These are phyloP conservation scores for Alsophila aescularia DNA, from an alignment of 2,888 invertebrate species.

Conservation along the genomic window DNA sequence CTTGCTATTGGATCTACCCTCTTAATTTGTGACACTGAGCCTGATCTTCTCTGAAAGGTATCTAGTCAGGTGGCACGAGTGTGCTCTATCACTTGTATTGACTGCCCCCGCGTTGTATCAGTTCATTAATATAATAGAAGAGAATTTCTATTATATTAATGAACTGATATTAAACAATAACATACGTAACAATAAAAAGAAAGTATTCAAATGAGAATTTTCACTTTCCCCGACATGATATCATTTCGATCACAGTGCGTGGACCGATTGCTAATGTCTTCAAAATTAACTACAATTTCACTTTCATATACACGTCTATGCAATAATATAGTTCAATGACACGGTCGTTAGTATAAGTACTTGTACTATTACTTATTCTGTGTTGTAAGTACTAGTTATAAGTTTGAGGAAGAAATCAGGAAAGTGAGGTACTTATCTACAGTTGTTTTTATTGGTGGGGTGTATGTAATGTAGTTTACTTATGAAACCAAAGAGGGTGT, in stretches of 20 bases:
- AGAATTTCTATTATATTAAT: too few species aligned
- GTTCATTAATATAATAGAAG: too few species aligned
- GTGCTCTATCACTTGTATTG: too few species aligned
- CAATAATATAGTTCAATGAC: slow-evolving; percentile 19
- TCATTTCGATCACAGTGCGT: slow-evolving; percentile 41
- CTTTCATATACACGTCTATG: slow-evolving; percentile 38
- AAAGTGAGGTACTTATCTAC: not conserved
- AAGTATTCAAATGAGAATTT: slow-evolving; percentile 40
- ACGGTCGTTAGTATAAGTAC: slow-evolving; percentile 4
- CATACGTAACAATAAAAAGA: slow-evolving; percentile 18
- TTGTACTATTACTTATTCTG: not conserved
- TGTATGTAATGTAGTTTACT: too few species aligned
- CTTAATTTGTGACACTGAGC: too few species aligned
- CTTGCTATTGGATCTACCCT: too few species aligned
- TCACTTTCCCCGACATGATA: slow-evolving; percentile 48
- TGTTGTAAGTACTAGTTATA: not conserved
- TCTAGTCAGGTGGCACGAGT: too few species aligned
- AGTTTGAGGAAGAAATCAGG: not conserved
- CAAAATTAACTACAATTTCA: slow-evolving; percentile 42
- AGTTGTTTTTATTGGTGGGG: too few species aligned
- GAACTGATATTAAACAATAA: not conserved
- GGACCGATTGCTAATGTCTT: slow-evolving; percentile 45
- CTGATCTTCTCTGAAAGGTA: too few species aligned
- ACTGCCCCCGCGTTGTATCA: too few species aligned
- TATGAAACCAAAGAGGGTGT: too few species aligned